Conservation (phyloP, 1,140 invertebrate genomes). For the Oryzaephilus surinamensis region DNA sequence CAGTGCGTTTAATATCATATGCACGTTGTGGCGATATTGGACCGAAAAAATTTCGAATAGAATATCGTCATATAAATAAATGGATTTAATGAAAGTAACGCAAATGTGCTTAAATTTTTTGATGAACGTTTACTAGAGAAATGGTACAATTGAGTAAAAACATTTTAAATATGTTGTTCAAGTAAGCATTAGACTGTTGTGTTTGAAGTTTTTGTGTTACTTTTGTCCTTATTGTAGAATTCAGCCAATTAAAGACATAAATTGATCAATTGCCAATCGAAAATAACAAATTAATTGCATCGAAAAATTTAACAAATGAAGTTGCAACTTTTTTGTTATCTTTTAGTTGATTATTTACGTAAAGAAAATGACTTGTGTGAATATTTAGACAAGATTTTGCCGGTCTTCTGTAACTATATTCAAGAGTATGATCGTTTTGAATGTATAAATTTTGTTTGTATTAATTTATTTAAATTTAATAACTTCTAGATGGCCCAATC, state of each 20-base stretch:
- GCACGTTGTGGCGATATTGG: conserved; percentile 56
- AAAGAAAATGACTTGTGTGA: conserved; percentile 25
- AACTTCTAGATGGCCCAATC: conserved; percentile 46
- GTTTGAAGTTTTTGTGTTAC: conserved; percentile 1
- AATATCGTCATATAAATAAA: conserved; percentile 49
- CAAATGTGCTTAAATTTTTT: conserved; percentile 39
- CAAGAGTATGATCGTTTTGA: conserved; percentile 24
- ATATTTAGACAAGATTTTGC: conserved; percentile 37
- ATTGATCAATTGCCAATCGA: conserved; percentile 16
- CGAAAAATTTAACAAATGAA: conserved; percentile 40
- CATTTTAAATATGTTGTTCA: conserved; percentile 3
- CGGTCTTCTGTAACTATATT: conserved; percentile 40
- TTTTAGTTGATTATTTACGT: conserved; percentile 40
- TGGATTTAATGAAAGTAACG: conserved; percentile 54
- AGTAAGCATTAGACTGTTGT: too few species aligned
- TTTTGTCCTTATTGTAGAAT: conserved; percentile 17
- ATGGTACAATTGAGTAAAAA: conserved; percentile 42
- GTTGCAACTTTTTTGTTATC: conserved; percentile 48
- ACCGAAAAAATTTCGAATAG: conserved; percentile 56
- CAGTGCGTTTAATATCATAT: conserved; percentile 62
- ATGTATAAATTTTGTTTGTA: not conserved
- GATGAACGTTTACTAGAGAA: conserved; percentile 44
- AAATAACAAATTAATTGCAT: conserved; percentile 18
- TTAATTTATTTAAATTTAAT: conserved; percentile 25
- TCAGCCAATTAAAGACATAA: conserved; percentile 9